phyloP scores from a whole-genome alignment of 2,797 vertebrate genomes.

The Notamacropus eugenii region DNA sequence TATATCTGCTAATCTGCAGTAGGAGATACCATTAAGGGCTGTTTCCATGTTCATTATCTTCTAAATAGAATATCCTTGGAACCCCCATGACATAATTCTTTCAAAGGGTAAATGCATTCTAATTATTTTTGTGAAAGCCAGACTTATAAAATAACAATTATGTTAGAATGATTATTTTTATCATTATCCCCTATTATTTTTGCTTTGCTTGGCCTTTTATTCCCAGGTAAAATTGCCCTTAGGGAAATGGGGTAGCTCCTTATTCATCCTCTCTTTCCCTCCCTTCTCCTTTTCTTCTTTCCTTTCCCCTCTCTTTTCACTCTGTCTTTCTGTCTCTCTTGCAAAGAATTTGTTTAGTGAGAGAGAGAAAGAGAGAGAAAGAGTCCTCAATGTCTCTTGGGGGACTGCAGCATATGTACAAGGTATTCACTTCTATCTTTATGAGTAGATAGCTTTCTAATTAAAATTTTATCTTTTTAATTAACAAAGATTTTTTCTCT shows the following conservation, averaged over 20 bases:
- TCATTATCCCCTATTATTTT: background rate
- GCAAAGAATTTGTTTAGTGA: background rate
- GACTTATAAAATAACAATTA: background rate
- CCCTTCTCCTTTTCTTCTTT: background rate
- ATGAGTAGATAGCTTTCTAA: background rate
- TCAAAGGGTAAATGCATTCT: background rate
- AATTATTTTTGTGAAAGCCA: background rate
- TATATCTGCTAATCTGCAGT: background rate
- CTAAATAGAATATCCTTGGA: background rate
- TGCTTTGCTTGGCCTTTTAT: background rate
- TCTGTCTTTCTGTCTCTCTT: background rate
- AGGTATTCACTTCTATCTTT: background rate
- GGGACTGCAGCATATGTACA: background rate
- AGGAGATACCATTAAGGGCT: background rate
- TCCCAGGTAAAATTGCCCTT: background rate
- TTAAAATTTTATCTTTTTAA: background rate
- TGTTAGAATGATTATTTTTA: background rate
- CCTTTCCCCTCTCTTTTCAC: background rate
- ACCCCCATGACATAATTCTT: background rate
- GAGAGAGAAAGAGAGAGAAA: background rate
- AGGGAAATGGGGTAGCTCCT: background rate
- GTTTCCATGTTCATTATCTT: constrained; percentile 31
- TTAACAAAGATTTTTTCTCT: background rate
- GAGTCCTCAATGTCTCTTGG: background rate
- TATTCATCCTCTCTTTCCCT: background rate